These are phyloP conservation scores for Euproctis similis DNA, from an alignment of 2,888 invertebrate genomes.

Conservation along the genomic window DNA sequence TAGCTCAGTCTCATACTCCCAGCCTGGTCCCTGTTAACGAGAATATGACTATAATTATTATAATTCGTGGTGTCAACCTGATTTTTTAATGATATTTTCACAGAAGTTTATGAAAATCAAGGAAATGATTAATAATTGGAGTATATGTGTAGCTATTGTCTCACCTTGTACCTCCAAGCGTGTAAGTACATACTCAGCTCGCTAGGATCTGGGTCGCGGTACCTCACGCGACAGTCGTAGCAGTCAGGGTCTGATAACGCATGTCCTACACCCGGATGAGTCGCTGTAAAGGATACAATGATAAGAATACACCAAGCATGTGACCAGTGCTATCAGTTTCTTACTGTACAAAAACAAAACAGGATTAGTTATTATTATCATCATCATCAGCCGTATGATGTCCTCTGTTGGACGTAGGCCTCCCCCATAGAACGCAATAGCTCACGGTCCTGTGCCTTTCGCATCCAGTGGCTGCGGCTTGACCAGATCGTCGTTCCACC, in stretches of 20 bases:
- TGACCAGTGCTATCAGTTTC: no score
- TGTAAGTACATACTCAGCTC: slow-evolving; percentile 97
- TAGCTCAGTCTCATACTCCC: slow-evolving; percentile 94
- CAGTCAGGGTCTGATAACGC: slow-evolving; percentile 90
- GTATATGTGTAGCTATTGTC: no score
- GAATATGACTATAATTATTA: no score
- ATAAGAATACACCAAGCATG: no score
- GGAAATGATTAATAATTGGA: no score
- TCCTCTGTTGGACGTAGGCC: slow-evolving; percentile 16
- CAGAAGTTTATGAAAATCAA: no score
- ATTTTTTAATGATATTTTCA: no score
- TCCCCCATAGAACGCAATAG: slow-evolving; percentile 31
- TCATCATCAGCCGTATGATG: slow-evolving; percentile 9
- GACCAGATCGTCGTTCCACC: no score
- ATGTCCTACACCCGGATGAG: slow-evolving; percentile 56
- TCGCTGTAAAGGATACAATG: slow-evolving; percentile 39
- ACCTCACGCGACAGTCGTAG: slow-evolving; percentile 93
- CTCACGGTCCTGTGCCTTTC: slow-evolving; percentile 21
- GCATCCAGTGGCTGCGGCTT: not conserved
- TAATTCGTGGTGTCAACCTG: no score
- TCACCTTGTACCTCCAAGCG: slow-evolving; percentile 93
- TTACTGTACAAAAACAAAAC: no score
- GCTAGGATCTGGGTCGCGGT: slow-evolving; percentile 92
- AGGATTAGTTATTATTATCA: no score
- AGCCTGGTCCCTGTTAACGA: slow-evolving; percentile 93